phyloP scores from a whole-genome alignment of 2,113 vertebrate genomes.

The Catharus fuscescens region DNA sequence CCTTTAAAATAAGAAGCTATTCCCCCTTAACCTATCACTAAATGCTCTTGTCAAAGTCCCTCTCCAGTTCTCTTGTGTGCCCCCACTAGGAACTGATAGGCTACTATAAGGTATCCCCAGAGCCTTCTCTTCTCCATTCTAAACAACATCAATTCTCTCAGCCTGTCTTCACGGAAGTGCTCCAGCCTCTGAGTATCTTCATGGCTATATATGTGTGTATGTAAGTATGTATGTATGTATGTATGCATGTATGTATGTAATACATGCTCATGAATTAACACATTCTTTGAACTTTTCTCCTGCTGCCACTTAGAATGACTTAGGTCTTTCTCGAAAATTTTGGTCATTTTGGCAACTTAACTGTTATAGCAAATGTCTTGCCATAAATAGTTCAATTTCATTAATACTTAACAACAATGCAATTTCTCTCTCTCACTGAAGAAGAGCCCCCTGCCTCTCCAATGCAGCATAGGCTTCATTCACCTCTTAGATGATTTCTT shows the following conservation, averaged over 20 bases:
- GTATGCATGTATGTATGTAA: neutral
- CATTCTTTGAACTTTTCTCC: neutral
- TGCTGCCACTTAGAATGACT: neutral
- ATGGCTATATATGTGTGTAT: neutral
- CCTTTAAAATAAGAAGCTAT: neutral
- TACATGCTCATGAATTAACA: neutral
- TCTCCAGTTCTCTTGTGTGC: neutral
- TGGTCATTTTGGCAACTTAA: neutral
- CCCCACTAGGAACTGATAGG: neutral
- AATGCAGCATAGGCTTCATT: neutral
- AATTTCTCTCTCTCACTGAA: neutral
- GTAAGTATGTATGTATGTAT: neutral
- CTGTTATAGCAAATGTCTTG: neutral
- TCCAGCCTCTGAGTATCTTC: neutral
- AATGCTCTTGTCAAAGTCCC: neutral
- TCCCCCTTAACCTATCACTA: neutral
- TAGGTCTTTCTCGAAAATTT: constrained; percentile 18
- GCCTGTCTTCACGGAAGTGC: neutral
- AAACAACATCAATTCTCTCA: neutral
- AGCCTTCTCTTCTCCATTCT: neutral
- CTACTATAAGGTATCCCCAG: neutral
- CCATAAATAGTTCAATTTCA: constrained; percentile 57
- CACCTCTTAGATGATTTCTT: neutral
- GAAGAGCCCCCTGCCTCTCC: neutral
- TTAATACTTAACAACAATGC: constrained; percentile 29